Base-by-base conservation (phyloP, 2,888 invertebrate species). In the Electrophaes corylata region DNA sequence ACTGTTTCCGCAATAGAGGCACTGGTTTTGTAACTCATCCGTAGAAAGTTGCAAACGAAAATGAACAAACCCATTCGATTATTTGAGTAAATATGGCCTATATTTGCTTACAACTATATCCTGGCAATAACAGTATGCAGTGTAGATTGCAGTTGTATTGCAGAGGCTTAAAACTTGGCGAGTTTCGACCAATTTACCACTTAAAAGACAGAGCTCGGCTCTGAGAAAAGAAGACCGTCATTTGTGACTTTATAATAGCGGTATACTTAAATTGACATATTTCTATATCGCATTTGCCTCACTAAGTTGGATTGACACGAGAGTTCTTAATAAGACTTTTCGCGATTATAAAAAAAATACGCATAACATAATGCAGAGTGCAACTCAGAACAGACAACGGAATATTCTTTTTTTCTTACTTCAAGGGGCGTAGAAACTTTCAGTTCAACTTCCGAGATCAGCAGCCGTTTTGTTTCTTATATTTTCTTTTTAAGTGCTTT, bases 141-240 rank as follows among this genome's bases (percentile, higher is more conserved):
- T 55, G 46, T 51, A 23, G 50, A 51, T 57, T 57, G 57, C 57
- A 57, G 57, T 46, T 51, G 51, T 51, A 57, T 47, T 57, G 51
- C 57, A 37, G 51, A 41, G 51, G 53, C 53, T 55, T 47, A 33
- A 40, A 47, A 57, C 55, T 55, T 60, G 59, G 59, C 59, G 44
- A n/a, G 33, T 44, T 60, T 60, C 55, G 31, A 47, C 59, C 47
- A 59, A 64, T 63, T 52, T 58, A 31, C 58, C 58, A 52, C 51
- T 60, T 50, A 43, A 20, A 40, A 48, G 50, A 41, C 41, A 48
- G 35, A 18, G 19, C 35, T 41, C 11, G 12, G 16, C 3, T 33
- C 10, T 33, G 14, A 43, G 12, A 43, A 33, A 20, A 14, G 14
- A 6, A 1, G 6, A 14, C 43, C 31, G 50, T 33, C 10, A 26